phyloP scores from a whole-genome alignment of 2,888 invertebrate genomes.

The Maniola hyperantus region DNA sequence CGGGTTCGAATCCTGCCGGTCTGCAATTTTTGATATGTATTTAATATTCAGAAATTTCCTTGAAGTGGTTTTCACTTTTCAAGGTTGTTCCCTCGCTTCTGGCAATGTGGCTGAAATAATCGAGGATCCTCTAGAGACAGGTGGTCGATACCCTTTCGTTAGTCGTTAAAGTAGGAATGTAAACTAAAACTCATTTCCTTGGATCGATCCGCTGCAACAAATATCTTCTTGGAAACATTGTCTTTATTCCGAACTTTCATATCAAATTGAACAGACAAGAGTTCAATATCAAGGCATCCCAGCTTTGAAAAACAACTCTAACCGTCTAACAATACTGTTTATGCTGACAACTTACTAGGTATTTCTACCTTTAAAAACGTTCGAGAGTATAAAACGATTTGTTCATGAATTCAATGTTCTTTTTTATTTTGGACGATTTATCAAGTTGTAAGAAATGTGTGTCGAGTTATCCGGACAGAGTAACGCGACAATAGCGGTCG shows the following conservation, averaged over 20 bases:
- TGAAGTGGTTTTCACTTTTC: no score
- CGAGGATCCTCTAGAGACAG: no score
- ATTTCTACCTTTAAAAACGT: constrained; percentile 29
- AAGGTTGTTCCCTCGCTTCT: no score
- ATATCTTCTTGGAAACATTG: background rate
- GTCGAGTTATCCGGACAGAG: constrained; percentile 53
- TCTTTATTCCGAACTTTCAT: constrained; percentile 26
- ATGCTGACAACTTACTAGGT: constrained; percentile 34
- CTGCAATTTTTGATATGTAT: no score
- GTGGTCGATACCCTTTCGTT: no score
- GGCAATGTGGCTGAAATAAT: no score
- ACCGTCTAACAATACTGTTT: constrained; percentile 28
- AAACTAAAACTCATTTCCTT: constrained; percentile 9
- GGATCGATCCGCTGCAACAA: constrained; percentile 6
- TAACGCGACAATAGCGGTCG: constrained; percentile 56
- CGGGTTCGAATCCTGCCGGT: no score
- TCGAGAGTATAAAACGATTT: constrained; percentile 37
- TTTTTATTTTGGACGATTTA: constrained; percentile 56
- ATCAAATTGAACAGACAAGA: constrained; percentile 23
- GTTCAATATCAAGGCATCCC: constrained; percentile 22
- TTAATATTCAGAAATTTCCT: no score
- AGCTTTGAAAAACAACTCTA: constrained; percentile 28
- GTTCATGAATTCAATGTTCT: constrained; percentile 30
- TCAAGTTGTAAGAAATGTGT: constrained; percentile 58
- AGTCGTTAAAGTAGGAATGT: background rate